Conservation (phyloP, 2,113 vertebrate genomes). For the Natator depressus region DNA sequence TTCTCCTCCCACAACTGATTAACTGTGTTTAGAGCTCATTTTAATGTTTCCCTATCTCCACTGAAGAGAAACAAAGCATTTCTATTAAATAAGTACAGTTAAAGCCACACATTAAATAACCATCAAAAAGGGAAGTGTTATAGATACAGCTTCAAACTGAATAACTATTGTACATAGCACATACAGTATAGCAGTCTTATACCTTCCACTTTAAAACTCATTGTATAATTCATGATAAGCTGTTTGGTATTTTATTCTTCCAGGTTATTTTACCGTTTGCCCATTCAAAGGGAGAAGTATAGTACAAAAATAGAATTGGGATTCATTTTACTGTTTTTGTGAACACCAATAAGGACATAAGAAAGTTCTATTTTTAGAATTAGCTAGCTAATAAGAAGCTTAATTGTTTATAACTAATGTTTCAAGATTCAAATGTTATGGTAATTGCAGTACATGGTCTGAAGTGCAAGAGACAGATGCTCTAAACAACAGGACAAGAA, state of each 20-base stretch:
- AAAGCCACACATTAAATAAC: not conserved
- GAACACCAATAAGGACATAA: not conserved
- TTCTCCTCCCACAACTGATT: not conserved
- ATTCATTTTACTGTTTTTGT: conserved; percentile 6
- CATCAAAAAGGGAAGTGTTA: not conserved
- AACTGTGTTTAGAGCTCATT: not conserved
- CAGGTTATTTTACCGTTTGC: not conserved
- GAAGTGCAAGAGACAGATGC: not conserved
- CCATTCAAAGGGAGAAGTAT: not conserved
- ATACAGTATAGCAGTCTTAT: not conserved
- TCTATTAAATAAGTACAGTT: not conserved
- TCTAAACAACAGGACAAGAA: not conserved
- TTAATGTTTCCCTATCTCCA: not conserved
- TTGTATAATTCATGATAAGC: not conserved
- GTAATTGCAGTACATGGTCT: not conserved
- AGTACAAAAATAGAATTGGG: not conserved
- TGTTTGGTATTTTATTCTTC: not conserved
- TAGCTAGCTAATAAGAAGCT: conserved; percentile 2
- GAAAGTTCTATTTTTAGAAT: conserved; percentile 16
- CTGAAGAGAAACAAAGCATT: not conserved
- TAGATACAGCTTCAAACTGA: not conserved
- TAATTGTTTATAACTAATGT: conserved; percentile 30
- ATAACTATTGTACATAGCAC: not conserved
- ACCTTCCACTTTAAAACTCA: not conserved
- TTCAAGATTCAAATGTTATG: not conserved